Evolutionary conservation across 2,888 invertebrate species (phyloP).

Genomic region (Trissolcus brochymenae): DNA sequence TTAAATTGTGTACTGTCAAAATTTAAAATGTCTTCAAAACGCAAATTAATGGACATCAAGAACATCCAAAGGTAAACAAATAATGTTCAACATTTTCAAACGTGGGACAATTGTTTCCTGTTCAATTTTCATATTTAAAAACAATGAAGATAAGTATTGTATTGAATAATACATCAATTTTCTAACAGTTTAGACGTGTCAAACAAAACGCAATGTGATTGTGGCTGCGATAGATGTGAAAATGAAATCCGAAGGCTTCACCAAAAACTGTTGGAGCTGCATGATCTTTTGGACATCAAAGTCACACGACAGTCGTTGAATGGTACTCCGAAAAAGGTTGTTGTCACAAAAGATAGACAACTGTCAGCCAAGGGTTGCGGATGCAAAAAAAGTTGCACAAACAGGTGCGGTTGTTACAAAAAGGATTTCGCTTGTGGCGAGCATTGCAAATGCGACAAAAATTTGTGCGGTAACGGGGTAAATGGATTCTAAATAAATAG

Average conservation of each 20-base stretch:
- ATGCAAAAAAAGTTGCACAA: slow-evolving; percentile 38
- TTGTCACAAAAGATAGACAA: not conserved
- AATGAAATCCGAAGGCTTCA: slow-evolving; percentile 11
- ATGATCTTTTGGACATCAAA: slow-evolving; percentile 18
- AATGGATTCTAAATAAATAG: not conserved
- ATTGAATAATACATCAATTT: not conserved
- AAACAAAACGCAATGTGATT: slow-evolving; percentile 15
- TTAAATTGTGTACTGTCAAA: no score
- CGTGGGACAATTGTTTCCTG: not conserved
- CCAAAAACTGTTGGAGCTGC: slow-evolving; percentile 24
- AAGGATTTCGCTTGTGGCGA: slow-evolving; percentile 30
- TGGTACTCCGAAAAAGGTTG: not conserved
- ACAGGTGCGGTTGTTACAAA: slow-evolving; percentile 35
- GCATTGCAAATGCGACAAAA: slow-evolving; percentile 36
- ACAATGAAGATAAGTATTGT: not conserved
- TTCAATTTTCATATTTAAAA: not conserved
- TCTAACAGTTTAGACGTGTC: slow-evolving; percentile 13
- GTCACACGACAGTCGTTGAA: slow-evolving; percentile 31
- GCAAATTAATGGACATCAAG: no score
- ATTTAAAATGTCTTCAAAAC: no score
- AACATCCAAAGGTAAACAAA: not conserved
- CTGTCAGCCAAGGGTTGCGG: slow-evolving; percentile 26
- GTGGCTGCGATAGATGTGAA: slow-evolving; percentile 28
- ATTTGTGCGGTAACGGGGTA: slow-evolving; percentile 19
- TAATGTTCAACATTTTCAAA: slow-evolving; percentile 4